A percentile compares a stretch with the other conserved stretches of the same genome.
Evolutionary conservation across 64 coral and sea anemone species (phyloP).

Genomic region (Stichodactyla mertensii): DNA sequence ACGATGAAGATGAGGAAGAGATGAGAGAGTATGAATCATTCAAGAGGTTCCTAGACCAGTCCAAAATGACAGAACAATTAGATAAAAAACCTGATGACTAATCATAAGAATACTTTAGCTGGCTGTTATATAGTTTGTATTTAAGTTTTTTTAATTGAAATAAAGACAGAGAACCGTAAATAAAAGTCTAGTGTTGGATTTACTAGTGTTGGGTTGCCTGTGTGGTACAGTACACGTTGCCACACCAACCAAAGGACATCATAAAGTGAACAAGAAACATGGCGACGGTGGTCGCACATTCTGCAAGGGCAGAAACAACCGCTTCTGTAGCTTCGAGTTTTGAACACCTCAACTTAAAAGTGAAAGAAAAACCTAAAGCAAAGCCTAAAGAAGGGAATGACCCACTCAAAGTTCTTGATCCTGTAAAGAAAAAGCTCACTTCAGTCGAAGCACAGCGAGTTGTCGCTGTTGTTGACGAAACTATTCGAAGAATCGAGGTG

Average conservation of each 20-base stretch:
- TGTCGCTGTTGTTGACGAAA: slow-evolving; percentile 75
- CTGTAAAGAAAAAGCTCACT: slow-evolving; percentile 87
- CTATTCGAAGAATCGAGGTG: slow-evolving; percentile 77
- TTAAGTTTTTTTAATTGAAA: neutral
- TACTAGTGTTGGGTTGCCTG: neutral
- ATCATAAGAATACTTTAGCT: neutral
- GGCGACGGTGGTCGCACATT: slow-evolving; percentile 35
- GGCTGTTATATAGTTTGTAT: neutral
- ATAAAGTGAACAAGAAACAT: slow-evolving; percentile 11
- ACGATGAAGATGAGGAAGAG: slow-evolving; percentile 70
- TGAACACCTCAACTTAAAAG: slow-evolving; percentile 54
- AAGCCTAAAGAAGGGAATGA: slow-evolving; percentile 75
- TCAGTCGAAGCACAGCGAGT: slow-evolving; percentile 95
- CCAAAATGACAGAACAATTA: slow-evolving; percentile 45
- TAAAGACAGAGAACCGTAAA: neutral
- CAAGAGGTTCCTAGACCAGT: slow-evolving; percentile 67
- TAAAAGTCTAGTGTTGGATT: neutral
- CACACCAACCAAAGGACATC: neutral
- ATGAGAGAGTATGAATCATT: slow-evolving; percentile 78
- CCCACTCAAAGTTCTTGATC: slow-evolving; percentile 91
- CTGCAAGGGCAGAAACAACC: slow-evolving; percentile 71
- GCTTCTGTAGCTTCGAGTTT: slow-evolving; percentile 84
- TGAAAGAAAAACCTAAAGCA: slow-evolving; percentile 70
- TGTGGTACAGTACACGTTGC: neutral
- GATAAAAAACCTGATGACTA: slow-evolving; percentile 23